Evolutionary conservation across 2,797 vertebrate genomes (phyloP).

Genomic region (Spinus pinus): DNA sequence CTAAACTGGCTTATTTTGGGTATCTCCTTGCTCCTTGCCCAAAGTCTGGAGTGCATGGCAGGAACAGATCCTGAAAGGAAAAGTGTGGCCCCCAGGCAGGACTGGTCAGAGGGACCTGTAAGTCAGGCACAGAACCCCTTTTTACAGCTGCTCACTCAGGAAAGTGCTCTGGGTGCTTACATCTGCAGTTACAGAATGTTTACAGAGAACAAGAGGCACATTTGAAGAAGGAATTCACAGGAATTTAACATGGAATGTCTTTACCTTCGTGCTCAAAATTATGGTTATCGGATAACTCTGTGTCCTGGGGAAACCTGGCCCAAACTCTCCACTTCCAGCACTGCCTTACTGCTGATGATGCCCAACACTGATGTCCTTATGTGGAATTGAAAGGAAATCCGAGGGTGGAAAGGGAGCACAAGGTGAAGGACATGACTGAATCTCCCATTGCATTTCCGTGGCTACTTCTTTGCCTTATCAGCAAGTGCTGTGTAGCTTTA

Average conservation of each 20-base stretch:
- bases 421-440: neutral
- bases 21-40: neutral
- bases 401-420: neutral
- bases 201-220: neutral
- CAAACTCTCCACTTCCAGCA: neutral
- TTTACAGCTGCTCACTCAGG: neutral
- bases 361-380: neutral
- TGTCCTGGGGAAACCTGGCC: neutral
- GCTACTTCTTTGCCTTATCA: neutral
- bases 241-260: neutral
- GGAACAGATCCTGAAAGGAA: neutral
- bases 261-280: neutral
- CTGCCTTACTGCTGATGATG: neutral
- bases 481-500: neutral
- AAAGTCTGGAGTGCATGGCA: neutral
- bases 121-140: neutral
- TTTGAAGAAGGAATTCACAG: neutral
- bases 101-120: neutral
- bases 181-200: neutral
- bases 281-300: neutral
- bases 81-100: neutral
- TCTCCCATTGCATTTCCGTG: fast-evolving
- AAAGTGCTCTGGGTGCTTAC: neutral
- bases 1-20: neutral
- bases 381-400: neutral